Evolutionary conservation across 2,888 invertebrate species (phyloP), one percentile per base, ranked within the genome.

Genomic region (Diogma glabrata): DNA sequence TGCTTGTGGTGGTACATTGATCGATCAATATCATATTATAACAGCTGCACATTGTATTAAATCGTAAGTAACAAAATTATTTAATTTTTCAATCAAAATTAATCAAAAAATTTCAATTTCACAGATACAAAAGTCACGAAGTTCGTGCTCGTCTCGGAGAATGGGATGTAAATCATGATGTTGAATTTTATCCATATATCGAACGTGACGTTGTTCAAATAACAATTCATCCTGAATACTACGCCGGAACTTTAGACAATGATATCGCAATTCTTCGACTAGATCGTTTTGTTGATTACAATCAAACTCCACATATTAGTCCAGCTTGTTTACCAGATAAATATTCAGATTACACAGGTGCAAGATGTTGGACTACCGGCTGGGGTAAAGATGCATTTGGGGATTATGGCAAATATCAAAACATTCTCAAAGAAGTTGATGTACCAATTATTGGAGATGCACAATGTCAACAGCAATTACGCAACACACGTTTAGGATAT

Each of bases 381-480:
- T 96, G 96, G 95, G 95, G 95, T 53, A 95, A 96, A 69, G 90
- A 92, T 64, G 91, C 92, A 8, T 96, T 95, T 60, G 92, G 93
- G 2, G 86, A 90, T 62, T 84, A 81, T 62, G 91, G 92, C 62
- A 90, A 90, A 67, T 92, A 92, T 67, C 91, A 91, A 67, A 91
- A 91, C 63, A 88, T 91, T 49, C 74, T 92, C 19, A 92, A 92
- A 63, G 91, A 93, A 72, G 92, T 92, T 12, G 92, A 93, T 65
- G 86, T 93, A 1, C 92, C 92, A 1, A 77, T 93, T 16, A 73
- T 91, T 2, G 77, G 79, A 47, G 85, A 88, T 57, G 78, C 77
- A 4, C 81, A 86, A 57, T 93, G 93, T 65, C 87, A 93, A 65
- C 76, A 82, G 47, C 87, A 88, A 62, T 71, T 93, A 61, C 81